Evolutionary conservation across 2,888 invertebrate species (phyloP).

Genomic region (Tiliacea citrago): DNA sequence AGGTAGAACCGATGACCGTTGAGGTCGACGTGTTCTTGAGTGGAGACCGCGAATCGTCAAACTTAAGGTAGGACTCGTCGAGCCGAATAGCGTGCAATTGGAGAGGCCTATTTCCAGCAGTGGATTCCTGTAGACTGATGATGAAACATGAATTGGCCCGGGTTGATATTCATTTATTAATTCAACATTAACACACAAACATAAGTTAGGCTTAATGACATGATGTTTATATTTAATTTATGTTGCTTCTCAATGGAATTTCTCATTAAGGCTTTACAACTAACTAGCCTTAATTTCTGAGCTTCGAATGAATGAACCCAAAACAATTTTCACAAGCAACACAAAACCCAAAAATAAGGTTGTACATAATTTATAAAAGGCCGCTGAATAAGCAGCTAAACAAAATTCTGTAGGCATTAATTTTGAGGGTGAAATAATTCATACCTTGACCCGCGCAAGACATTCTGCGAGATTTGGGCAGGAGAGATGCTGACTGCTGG

Average conservation of each 20-base stretch:
- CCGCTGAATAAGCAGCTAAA: conserved; percentile 18
- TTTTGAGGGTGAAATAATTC: conserved; percentile 41
- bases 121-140: no score
- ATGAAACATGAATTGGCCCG: not conserved
- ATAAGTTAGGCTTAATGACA: not conserved
- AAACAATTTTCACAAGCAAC: not conserved
- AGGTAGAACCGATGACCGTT: no score
- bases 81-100: no score
- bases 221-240: not conserved
- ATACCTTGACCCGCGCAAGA: conserved; percentile 16
- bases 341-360: conserved; percentile 1
- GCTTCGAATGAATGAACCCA: not conserved
- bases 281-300: not conserved
- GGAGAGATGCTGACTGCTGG: conserved; percentile 35
- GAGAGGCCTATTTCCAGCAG: no score
- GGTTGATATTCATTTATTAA: not conserved
- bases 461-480: conserved; percentile 25
- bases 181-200: not conserved
- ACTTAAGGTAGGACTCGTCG: no score
- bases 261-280: conserved; percentile 6
- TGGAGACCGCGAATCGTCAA: no score
- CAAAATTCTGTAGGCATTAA: conserved; percentile 5
- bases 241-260: not conserved
- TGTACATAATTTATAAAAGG: not conserved
- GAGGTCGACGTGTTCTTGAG: no score